Percentiles rank a stretch among this genome's conserved stretches.
These are phyloP conservation scores for Apis dorsata DNA, from an alignment of 1,140 invertebrate species.

Conservation along the genomic window DNA sequence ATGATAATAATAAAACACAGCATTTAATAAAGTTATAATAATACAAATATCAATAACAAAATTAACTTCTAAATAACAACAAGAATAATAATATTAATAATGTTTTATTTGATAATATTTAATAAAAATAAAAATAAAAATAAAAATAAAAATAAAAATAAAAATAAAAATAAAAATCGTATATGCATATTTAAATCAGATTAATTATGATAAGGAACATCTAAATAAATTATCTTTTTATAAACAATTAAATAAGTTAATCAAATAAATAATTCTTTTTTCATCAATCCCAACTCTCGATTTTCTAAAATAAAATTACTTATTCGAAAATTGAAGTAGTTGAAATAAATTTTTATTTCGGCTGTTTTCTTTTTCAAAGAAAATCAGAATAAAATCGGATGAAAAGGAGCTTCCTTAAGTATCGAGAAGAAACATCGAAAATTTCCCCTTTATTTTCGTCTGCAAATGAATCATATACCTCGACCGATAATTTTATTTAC, in stretches of 20 bases:
- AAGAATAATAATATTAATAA: no score
- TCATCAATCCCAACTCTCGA: not conserved
- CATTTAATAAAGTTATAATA: not conserved
- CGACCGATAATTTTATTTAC: constrained; percentile 45
- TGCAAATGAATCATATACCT: constrained; percentile 22
- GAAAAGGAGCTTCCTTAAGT: constrained; percentile 26
- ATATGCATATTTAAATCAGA: no score
- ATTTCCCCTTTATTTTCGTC: constrained; percentile 33
- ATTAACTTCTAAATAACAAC: not conserved
- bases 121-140: no score
- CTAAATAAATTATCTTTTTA: no score
- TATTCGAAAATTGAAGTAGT: not conserved
- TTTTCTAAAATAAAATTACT: not conserved
- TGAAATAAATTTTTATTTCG: not conserved
- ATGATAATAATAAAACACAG: not conserved
- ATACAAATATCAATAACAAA: not conserved
- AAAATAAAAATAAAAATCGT: no score
- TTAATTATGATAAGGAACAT: no score
- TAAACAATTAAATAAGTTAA: no score
- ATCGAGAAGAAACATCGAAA: not conserved
- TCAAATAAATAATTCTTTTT: no score
- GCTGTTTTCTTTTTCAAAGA: constrained; percentile 53
- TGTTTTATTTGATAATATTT: no score
- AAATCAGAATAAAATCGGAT: not conserved
- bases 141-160: no score